These are phyloP conservation scores for Heptranchias perlo DNA, from an alignment of 2,113 vertebrate genomes.

Conservation along the genomic window DNA sequence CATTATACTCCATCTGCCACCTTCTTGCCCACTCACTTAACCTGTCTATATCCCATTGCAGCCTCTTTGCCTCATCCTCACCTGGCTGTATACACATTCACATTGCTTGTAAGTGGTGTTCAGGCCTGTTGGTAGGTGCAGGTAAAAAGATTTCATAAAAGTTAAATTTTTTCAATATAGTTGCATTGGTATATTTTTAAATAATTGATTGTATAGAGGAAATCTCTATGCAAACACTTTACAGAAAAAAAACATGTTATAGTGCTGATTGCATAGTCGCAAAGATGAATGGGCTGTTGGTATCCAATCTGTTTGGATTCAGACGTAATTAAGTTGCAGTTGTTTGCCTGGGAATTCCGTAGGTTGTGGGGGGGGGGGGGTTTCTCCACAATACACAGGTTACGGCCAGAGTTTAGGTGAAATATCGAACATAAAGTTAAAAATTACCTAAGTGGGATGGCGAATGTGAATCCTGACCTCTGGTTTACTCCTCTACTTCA, in stretches of 20 bases:
- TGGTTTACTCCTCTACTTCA: not conserved
- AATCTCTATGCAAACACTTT: not conserved
- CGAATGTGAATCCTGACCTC: not conserved
- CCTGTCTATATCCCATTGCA: too few species aligned
- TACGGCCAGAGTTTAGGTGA: not conserved
- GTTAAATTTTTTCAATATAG: too few species aligned
- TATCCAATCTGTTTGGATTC: not conserved
- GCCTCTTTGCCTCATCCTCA: too few species aligned
- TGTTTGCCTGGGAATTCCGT: not conserved
- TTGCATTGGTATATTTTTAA: not conserved
- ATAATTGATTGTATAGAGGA: not conserved
- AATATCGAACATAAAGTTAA: not conserved
- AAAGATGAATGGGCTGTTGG: not conserved
- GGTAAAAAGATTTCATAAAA: not conserved
- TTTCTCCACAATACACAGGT: not conserved
- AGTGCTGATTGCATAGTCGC: not conserved
- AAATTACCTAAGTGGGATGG: not conserved
- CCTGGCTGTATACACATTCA: not conserved
- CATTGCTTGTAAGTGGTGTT: not conserved
- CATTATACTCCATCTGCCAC: too few species aligned
- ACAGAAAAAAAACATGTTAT: not conserved
- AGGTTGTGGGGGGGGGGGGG: not conserved
- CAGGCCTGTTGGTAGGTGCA: not conserved
- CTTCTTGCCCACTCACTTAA: too few species aligned
- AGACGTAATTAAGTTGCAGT: not conserved